Base-by-base conservation (phyloP, 2,113 vertebrate genomes). In the Cyanoramphus novaezelandiae region DNA sequence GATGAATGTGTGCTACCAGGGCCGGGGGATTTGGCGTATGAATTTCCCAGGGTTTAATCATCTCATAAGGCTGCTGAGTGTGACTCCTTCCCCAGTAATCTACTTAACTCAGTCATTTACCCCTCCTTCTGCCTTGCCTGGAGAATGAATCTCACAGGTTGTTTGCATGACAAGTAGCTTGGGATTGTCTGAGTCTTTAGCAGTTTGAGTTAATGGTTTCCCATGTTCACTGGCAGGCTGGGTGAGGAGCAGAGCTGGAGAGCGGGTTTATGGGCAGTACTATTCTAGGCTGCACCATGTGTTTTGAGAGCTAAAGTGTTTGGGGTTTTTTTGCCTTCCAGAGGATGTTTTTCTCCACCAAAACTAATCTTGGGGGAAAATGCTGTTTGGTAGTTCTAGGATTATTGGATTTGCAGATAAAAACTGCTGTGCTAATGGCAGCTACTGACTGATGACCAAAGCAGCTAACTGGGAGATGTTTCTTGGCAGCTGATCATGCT, bases 1-100 rank as follows among this genome's bases (percentile, higher is more conserved):
- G 76, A 96, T 98, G 96, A 95, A 94, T 96, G 92, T 95, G 97
- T 31, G 69, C 86, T 91, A 81, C 82, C 96, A 75, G 96, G 83
- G 83, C 95, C 84, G 47, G 92, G 95, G 96, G 97, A 98, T 96
- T 98, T 96, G 93, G 77, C 35, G 78, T 96, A 96, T 97, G 98
- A 98, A 95, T 98, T 99, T 98, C 98, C 97, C 98, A 97, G 98
- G 98, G 96, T 97, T 98, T 98, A 97, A 98, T 98, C 97, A 93
- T 98, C 98, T 97, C 97, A 92, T 98, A 97, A 97, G 97, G 97
- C 97, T 97, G 96, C 97, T 20, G 97, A 97, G 97, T 97, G 96
- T 98, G 98, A 97, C 97, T 95, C 97, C 97, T 97, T 98, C 92
- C 84, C 97, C 97, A 96, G 93, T 99, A 98, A 99, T 98, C 98